phyloP scores from a whole-genome alignment of 2,888 invertebrate species.

The Leuctra nigra region DNA sequence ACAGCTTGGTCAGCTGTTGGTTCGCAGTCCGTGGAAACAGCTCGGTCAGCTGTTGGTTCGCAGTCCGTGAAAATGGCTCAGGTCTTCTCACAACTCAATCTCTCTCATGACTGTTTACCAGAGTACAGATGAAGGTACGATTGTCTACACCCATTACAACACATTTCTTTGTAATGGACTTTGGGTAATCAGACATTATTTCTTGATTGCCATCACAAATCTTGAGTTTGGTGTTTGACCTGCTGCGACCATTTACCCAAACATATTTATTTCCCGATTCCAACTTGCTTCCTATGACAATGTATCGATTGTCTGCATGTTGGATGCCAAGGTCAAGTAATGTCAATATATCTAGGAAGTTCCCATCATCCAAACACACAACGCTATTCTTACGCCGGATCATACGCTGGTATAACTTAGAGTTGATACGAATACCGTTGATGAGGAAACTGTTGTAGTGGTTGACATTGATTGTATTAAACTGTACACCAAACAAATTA shows the following conservation, averaged over 20 bases:
- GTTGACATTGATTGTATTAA: not conserved
- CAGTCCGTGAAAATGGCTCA: too few relatives aligned
- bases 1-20: too few relatives aligned
- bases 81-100: too few relatives aligned
- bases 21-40: too few relatives aligned
- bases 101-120: not conserved
- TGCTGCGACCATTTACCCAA: not conserved
- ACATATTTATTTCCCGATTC: not conserved
- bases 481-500: not conserved
- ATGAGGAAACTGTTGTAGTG: not conserved
- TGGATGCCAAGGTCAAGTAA: not conserved
- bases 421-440: not conserved
- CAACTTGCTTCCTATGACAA: not conserved
- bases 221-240: not conserved
- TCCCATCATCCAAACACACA: not conserved
- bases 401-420: not conserved
- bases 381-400: not conserved
- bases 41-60: too few relatives aligned
- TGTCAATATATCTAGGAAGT: not conserved
- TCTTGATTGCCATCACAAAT: not conserved
- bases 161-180: not conserved
- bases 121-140: not conserved
- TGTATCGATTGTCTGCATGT: not conserved
- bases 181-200: not conserved
- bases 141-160: not conserved